A percentile compares a stretch with the other conserved stretches of the same genome.
These are phyloP conservation scores for Oxystoma pomonae DNA, from an alignment of 2,888 invertebrate species.

Conservation along the genomic window DNA sequence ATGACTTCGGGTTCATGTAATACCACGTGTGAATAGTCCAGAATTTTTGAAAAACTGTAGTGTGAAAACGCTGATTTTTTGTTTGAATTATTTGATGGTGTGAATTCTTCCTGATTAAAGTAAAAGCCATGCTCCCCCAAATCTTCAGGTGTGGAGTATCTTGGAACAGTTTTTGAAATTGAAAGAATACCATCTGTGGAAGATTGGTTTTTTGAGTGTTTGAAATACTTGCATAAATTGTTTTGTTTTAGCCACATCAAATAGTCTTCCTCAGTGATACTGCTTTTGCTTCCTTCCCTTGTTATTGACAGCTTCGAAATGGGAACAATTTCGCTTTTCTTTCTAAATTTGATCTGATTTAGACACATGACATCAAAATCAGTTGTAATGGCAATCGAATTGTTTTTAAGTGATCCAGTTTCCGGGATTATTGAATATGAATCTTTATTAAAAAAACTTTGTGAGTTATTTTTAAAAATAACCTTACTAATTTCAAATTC, in stretches of 20 bases:
- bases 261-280: conserved; percentile 17
- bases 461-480: conserved; percentile 9
- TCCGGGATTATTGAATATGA: conserved; percentile 13
- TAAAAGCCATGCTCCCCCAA: not conserved
- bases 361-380: not conserved
- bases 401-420: not conserved
- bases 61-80: not conserved
- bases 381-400: not conserved
- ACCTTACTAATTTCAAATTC: conserved; percentile 14
- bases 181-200: not conserved
- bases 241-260: conserved; percentile 14
- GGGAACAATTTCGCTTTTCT: conserved; percentile 3
- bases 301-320: not conserved
- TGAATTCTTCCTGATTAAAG: not conserved
- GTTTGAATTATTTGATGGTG: not conserved
- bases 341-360: conserved; percentile 1
- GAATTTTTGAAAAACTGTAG: not conserved
- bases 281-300: conserved; percentile 10
- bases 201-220: not conserved
- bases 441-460: conserved; percentile 4
- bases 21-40: not conserved
- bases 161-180: not conserved
- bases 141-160: not conserved
- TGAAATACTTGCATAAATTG: conserved; percentile 12
- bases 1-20: not conserved